Percentiles rank a stretch among this genome's conserved stretches.
Conservation (phyloP, 2,888 invertebrate genomes). For the Rhorus exstirpatorius region DNA sequence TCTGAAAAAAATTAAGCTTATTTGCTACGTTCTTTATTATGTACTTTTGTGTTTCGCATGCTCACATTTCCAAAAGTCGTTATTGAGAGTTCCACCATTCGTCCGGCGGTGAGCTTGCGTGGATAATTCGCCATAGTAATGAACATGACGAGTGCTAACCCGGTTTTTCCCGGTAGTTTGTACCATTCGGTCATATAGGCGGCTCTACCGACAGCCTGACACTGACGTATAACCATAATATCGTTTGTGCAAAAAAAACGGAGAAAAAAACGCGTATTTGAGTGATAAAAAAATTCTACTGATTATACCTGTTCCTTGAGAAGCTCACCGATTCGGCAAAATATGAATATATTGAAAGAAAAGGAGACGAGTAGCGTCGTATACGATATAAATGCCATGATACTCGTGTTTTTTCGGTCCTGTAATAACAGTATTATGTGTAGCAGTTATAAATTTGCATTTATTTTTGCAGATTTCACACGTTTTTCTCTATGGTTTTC, state of each 20-base stretch:
- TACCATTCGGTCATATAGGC: slow-evolving; percentile 69
- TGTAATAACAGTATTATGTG: too few species aligned
- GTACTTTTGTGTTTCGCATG: too few species aligned
- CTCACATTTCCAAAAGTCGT: slow-evolving; percentile 61
- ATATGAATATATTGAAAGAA: slow-evolving; percentile 64
- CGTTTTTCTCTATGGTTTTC: too few species aligned
- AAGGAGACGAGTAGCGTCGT: slow-evolving; percentile 52
- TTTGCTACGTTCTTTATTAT: too few species aligned
- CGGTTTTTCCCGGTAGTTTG: slow-evolving; percentile 53
- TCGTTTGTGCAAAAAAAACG: not conserved
- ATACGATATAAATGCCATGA: slow-evolving; percentile 53
- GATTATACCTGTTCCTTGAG: slow-evolving; percentile 77
- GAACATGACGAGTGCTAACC: slow-evolving; percentile 56
- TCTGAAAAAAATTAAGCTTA: too few species aligned
- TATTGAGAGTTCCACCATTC: slow-evolving; percentile 66
- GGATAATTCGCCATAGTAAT: slow-evolving; percentile 63
- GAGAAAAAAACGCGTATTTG: not conserved
- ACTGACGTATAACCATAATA: slow-evolving; percentile 45
- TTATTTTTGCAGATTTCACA: too few species aligned
- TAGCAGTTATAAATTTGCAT: too few species aligned
- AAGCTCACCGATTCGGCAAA: slow-evolving; percentile 75
- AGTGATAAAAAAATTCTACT: too few species aligned
- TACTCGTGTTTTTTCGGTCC: slow-evolving; percentile 57
- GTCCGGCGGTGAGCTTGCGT: slow-evolving; percentile 64
- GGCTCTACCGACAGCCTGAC: slow-evolving; percentile 43